Evolutionary conservation across 2,888 invertebrate species (phyloP), one percentile per base, ranked within the genome.

Genomic region (Aethes cnicana): DNA sequence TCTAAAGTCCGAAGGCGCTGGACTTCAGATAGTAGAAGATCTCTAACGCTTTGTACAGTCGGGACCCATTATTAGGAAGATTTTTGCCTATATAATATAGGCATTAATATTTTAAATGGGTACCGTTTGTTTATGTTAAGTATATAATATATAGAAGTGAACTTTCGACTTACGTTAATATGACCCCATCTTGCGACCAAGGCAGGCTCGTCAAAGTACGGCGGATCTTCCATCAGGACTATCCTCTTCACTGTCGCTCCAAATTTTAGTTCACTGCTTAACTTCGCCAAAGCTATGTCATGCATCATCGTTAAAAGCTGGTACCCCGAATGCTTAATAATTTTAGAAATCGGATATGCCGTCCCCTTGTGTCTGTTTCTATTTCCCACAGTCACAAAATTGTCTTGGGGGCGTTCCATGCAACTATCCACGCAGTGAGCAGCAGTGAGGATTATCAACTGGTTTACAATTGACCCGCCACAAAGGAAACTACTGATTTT

Each of bases 401-500:
- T n/a, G n/a, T n/a, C n/a, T n/a, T n/a, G n/a, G n/a, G n/a, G n/a
- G n/a, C n/a, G n/a, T 0, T 16, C 68, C 66, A 39, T 73, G 72
- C 0, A 49, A 8, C 36, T 23, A 1, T 23, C 8, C 1, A 67
- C 0, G 20, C 73, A 77, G 41, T 77, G 77, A 0, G 64, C 76
- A 0, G 74, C 77, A 0, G 77, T 69, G 1, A 77, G 11, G 0
- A 72, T 8, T 3, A 74, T 41, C 0, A 5, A 12, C 20, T 69
- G 66, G 30, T 70, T 78, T 0, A 79, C 1, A 2, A 79, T 63
- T 0, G 77, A 77, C 0, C 64, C 54, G 0, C 75, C 75, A 20
- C 77, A 79, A 0, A 59, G 46, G 54, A 60, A 66, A 4, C 11
- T 9, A 0, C 25, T 12, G 1, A 1, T 8, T 2, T 8, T 8